These are phyloP conservation scores for Lamprologus ornatipinnis DNA, from an alignment of 2,113 vertebrate species.

Conservation along the genomic window DNA sequence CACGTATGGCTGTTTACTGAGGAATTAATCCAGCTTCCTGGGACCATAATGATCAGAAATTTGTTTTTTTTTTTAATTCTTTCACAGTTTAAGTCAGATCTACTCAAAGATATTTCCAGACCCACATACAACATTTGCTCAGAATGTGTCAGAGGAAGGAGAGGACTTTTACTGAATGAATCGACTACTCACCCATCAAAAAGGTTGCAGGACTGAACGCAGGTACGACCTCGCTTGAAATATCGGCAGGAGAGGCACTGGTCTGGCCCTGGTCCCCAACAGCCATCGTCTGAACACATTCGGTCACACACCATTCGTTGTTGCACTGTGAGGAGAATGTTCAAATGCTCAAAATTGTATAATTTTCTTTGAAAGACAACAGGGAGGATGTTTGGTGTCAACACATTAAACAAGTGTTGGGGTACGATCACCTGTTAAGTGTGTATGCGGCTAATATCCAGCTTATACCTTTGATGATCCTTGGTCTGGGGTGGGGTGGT, in stretches of 20 bases:
- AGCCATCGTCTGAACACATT: slow-evolving; percentile 88
- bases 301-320: slow-evolving; percentile 86
- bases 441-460: neutral
- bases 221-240: slow-evolving; percentile 84
- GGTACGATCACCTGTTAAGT: neutral
- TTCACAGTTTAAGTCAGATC: neutral
- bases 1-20: neutral
- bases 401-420: neutral
- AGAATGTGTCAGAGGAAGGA: neutral
- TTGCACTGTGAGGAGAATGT: slow-evolving; percentile 69
- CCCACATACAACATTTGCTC: neutral
- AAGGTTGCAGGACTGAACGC: slow-evolving; percentile 88
- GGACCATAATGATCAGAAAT: neutral
- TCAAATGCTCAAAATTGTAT: neutral
- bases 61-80: fast-evolving
- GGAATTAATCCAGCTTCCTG: neutral
- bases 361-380: neutral
- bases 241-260: slow-evolving; percentile 90
- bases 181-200: slow-evolving; percentile 80
- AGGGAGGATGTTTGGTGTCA: neutral
- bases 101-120: neutral
- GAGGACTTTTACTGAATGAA: neutral
- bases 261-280: slow-evolving; percentile 92
- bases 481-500: neutral
- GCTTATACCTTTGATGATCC: neutral